Evolutionary conservation across 2,888 invertebrate species (phyloP).

Genomic region (Caenorhabditis sp.): DNA sequence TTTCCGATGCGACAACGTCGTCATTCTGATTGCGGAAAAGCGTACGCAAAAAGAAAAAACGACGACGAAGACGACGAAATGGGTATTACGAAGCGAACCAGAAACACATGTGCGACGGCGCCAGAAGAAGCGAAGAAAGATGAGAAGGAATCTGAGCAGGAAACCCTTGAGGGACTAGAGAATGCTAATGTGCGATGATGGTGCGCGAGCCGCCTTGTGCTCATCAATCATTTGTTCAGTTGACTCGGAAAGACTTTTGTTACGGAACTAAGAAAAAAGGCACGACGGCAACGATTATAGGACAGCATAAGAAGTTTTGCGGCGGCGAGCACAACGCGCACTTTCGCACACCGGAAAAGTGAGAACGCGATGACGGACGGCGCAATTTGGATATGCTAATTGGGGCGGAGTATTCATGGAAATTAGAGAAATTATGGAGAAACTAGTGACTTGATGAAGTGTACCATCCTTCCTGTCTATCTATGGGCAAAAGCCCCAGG

Average conservation of each 20-base stretch:
- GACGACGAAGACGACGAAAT: constrained; percentile 26
- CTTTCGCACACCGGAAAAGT: neutral
- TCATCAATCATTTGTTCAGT: constrained; percentile 51
- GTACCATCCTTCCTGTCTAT: too few species aligned
- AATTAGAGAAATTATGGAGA: neutral
- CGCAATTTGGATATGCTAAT: constrained; percentile 25
- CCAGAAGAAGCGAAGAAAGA: constrained; percentile 12
- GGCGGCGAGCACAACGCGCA: neutral
- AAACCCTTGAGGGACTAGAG: constrained; percentile 28
- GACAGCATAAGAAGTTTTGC: constrained; percentile 6
- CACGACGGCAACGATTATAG: constrained; percentile 7
- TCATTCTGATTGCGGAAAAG: constrained; percentile 31
- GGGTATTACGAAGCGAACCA: constrained; percentile 41
- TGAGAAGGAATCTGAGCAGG: constrained; percentile 11
- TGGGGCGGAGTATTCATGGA: neutral
- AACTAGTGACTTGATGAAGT: too few species aligned
- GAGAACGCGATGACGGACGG: neutral
- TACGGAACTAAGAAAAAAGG: constrained; percentile 10
- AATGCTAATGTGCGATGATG: constrained; percentile 52
- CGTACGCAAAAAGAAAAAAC: constrained; percentile 5
- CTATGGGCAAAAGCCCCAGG: too few species aligned
- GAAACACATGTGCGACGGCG: constrained; percentile 46
- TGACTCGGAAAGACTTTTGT: constrained; percentile 25
- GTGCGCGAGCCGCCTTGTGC: constrained; percentile 36
- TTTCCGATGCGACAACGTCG: constrained; percentile 16